Percentiles rank a stretch among this genome's conserved stretches.
These are phyloP conservation scores for Lateolabrax maculatus DNA, from an alignment of 2,797 vertebrate species.

Conservation along the genomic window DNA sequence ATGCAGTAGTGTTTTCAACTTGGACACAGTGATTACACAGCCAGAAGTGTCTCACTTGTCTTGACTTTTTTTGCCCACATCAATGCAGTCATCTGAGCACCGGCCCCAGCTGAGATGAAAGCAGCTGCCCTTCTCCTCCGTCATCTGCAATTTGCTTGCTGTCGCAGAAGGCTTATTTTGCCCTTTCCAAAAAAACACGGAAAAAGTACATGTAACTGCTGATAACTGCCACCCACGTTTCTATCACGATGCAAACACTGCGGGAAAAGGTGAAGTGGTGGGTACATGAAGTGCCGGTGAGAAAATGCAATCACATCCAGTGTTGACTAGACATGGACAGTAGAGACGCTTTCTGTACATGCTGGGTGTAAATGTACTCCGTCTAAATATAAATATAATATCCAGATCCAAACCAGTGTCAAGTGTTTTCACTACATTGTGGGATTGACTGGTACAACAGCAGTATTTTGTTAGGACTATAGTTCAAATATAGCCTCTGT, in stretches of 20 bases:
- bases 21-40: neutral
- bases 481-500: neutral
- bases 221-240: constrained; percentile 12
- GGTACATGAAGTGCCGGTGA: neutral
- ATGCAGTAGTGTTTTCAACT: neutral
- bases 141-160: constrained; percentile 26
- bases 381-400: neutral
- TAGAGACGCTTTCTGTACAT: neutral
- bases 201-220: constrained; percentile 21
- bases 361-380: neutral
- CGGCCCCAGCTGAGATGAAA: constrained; percentile 20
- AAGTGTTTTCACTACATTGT: too few species aligned
- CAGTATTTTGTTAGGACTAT: neutral
- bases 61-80: neutral
- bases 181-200: constrained; percentile 40
- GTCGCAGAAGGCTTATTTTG: constrained; percentile 23
- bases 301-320: neutral
- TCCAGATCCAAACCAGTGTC: neutral
- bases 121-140: neutral
- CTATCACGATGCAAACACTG: constrained; percentile 12
- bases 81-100: neutral
- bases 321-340: neutral
- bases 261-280: constrained; percentile 12
- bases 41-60: neutral
- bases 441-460: too few species aligned